phyloP scores from a whole-genome alignment of 2,113 vertebrate species.

The Ranitomeya variabilis region DNA sequence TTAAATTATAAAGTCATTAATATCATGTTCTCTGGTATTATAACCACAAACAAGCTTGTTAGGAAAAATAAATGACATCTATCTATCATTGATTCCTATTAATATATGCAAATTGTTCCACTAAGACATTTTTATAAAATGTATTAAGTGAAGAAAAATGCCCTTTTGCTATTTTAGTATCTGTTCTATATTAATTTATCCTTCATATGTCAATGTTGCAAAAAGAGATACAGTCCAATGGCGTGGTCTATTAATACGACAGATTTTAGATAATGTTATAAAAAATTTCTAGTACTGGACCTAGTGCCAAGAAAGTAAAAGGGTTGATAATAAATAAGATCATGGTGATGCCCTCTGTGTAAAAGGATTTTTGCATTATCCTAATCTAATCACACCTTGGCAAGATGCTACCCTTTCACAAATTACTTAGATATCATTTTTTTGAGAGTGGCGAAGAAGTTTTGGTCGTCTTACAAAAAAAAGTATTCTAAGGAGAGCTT shows the following conservation, averaged over 20 bases:
- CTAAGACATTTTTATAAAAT: neutral
- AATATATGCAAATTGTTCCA: slow-evolving; percentile 8
- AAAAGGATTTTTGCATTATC: slow-evolving; percentile 22
- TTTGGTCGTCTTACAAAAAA: neutral
- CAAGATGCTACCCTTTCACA: neutral
- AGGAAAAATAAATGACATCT: slow-evolving; percentile 42
- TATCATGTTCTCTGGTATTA: slow-evolving; percentile 46
- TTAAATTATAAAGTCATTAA: slow-evolving; percentile 48
- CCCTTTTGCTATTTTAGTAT: neutral
- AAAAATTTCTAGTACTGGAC: neutral
- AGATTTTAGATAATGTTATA: neutral
- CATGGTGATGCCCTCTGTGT: neutral
- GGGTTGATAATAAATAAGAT: slow-evolving; percentile 10
- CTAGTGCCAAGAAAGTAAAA: neutral
- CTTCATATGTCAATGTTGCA: neutral
- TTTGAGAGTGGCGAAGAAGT: neutral
- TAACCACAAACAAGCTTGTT: slow-evolving; percentile 43
- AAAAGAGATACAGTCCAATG: neutral
- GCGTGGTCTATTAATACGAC: neutral
- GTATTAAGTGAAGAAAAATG: neutral
- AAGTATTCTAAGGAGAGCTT: neutral
- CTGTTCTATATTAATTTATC: neutral
- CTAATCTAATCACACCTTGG: slow-evolving; percentile 19
- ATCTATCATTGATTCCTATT: slow-evolving; percentile 22
- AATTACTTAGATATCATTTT: neutral